These are phyloP conservation scores for Marcusenius ussheri DNA, from an alignment of 2,113 vertebrate genomes.

Conservation along the genomic window DNA sequence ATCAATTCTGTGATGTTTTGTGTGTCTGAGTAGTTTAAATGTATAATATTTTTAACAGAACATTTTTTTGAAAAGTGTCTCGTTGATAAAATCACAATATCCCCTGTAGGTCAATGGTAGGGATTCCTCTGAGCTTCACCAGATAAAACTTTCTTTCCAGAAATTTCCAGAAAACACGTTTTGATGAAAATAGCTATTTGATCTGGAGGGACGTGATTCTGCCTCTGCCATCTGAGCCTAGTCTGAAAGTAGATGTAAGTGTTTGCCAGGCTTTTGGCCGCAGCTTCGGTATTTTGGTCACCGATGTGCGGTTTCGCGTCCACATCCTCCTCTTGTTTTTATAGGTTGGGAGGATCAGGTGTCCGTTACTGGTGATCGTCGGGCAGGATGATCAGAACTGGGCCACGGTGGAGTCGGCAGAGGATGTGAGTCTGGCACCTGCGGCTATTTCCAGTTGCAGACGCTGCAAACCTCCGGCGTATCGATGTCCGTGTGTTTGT, in stretches of 20 bases:
- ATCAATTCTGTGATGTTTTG: background rate
- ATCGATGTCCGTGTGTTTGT: slow-evolving; percentile 29
- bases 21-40: background rate
- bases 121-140: background rate
- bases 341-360: slow-evolving; percentile 54
- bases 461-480: background rate
- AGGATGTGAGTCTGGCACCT: slow-evolving; percentile 39
- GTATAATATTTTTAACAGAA: background rate
- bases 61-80: background rate
- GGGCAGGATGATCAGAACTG: slow-evolving; percentile 58
- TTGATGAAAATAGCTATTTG: slow-evolving; percentile 39
- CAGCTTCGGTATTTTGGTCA: background rate
- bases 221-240: slow-evolving; percentile 13
- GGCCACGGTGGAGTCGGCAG: slow-evolving; percentile 43
- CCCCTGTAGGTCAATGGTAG: background rate
- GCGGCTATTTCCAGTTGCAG: background rate
- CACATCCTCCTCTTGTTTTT: background rate
- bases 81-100: background rate
- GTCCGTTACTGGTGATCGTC: slow-evolving; percentile 54
- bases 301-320: background rate
- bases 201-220: slow-evolving; percentile 38
- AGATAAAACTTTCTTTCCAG: slow-evolving; percentile 32
- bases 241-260: slow-evolving; percentile 44
- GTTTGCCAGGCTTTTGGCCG: background rate
- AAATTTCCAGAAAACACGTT: rapidly evolving